Percentiles rank a stretch among this genome's conserved stretches.
These are phyloP conservation scores for Empidonax traillii DNA, from an alignment of 2,113 vertebrate species.

Conservation along the genomic window DNA sequence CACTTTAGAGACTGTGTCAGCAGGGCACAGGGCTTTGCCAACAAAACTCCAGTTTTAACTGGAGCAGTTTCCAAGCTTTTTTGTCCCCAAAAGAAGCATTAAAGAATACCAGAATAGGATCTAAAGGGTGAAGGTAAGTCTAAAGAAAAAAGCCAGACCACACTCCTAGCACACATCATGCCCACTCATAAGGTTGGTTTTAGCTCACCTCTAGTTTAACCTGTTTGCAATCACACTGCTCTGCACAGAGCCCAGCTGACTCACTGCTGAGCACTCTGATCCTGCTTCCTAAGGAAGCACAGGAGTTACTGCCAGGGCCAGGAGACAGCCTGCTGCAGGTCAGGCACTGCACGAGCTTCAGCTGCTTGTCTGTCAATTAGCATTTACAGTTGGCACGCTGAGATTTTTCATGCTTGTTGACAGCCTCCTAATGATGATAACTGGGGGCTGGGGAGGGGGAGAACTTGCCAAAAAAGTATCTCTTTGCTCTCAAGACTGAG, in stretches of 20 bases:
- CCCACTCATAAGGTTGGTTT: neutral
- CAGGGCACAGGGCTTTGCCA: neutral
- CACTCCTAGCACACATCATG: neutral
- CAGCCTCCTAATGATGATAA: slow-evolving; percentile 42
- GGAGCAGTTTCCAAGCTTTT: neutral
- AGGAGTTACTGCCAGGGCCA: neutral
- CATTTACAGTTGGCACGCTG: neutral
- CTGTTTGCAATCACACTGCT: neutral
- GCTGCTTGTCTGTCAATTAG: neutral
- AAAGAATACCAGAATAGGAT: neutral
- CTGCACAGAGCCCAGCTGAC: neutral
- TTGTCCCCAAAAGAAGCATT: neutral
- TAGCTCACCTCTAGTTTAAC: neutral
- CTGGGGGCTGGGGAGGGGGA: slow-evolving; percentile 24
- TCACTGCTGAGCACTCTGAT: neutral
- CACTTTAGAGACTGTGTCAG: neutral
- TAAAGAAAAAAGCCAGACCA: neutral
- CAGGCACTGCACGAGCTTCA: neutral
- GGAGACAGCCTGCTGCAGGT: neutral
- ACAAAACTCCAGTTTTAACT: neutral
- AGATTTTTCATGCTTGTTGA: slow-evolving; percentile 10
- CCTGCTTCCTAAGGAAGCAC: neutral
- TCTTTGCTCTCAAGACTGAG: neutral
- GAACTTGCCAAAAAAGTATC: slow-evolving; percentile 32
- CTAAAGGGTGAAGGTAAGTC: neutral